A percentile compares a stretch with the other conserved stretches of the same genome.
Evolutionary conservation across 2,797 vertebrate species (phyloP).

Genomic region (Chaunax sp.): DNA sequence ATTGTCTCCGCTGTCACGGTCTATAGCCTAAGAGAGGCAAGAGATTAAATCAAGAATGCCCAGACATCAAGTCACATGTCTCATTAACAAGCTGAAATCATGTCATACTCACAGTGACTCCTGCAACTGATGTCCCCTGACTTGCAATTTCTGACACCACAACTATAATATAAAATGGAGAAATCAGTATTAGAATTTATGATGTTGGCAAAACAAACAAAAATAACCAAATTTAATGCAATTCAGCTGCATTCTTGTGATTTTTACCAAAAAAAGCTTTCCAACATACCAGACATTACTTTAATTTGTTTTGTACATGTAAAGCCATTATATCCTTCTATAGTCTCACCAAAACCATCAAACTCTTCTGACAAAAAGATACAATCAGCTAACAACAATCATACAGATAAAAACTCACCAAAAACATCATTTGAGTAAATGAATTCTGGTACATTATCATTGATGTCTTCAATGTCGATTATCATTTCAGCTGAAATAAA

Average conservation of each 20-base stretch:
- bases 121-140: slow-evolving; percentile 83
- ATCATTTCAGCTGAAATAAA: slow-evolving; percentile 82
- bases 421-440: slow-evolving; percentile 53
- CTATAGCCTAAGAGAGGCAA: slow-evolving; percentile 84
- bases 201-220: background rate
- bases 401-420: slow-evolving; percentile 61
- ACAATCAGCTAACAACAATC: too few relatives aligned
- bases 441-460: slow-evolving; percentile 91
- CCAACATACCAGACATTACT: too few relatives aligned
- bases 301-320: too few relatives aligned
- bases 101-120: slow-evolving; percentile 81
- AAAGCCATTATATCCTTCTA: too few relatives aligned
- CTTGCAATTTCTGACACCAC: slow-evolving; percentile 88
- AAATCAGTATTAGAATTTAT: background rate
- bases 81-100: background rate
- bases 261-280: too few relatives aligned
- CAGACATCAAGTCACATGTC: background rate
- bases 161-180: slow-evolving; percentile 77
- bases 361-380: too few relatives aligned
- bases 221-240: background rate
- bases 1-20: slow-evolving; percentile 83
- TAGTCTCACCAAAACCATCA: too few relatives aligned
- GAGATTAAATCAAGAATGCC: background rate
- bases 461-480: slow-evolving; percentile 89
- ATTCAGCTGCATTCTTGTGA: too few relatives aligned